Evolutionary conservation across 1,140 invertebrate genomes (phyloP).

Genomic region (Drosophila pseudoananassae): DNA sequence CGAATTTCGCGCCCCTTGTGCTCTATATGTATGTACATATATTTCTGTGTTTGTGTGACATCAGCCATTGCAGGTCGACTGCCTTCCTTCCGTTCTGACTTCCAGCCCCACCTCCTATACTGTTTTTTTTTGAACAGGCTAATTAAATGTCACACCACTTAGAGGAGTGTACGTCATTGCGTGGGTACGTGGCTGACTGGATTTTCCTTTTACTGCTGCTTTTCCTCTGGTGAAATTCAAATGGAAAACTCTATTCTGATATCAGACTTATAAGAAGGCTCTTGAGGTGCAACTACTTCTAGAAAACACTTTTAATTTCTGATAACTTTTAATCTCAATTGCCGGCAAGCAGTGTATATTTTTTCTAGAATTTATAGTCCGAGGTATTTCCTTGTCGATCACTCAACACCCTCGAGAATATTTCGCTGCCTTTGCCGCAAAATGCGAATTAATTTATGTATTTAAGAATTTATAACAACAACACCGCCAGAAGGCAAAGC

Average conservation of each 20-base stretch:
- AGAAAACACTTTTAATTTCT: not conserved
- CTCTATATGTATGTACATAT: slow-evolving; percentile 7
- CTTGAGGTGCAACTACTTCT: not conserved
- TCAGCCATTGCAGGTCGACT: slow-evolving; percentile 37
- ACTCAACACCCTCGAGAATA: slow-evolving; percentile 10
- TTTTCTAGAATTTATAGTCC: slow-evolving; percentile 4
- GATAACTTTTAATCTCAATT: slow-evolving; percentile 2
- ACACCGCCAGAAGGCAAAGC: slow-evolving; percentile 23
- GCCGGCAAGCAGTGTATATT: not conserved
- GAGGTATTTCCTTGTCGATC: slow-evolving; percentile 38
- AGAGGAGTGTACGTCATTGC: slow-evolving; percentile 48
- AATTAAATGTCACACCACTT: slow-evolving; percentile 67
- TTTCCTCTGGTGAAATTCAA: slow-evolving; percentile 14
- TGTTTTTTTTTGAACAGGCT: slow-evolving; percentile 27
- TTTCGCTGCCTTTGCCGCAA: slow-evolving; percentile 24
- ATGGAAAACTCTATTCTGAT: slow-evolving; percentile 37
- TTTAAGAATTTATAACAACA: slow-evolving; percentile 60
- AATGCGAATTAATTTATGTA: slow-evolving; percentile 74
- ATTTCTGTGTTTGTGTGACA: slow-evolving; percentile 44
- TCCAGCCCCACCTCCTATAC: not conserved
- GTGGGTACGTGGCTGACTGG: slow-evolving; percentile 26
- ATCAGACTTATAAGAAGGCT: slow-evolving; percentile 22
- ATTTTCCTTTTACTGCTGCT: slow-evolving; percentile 4
- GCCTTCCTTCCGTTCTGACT: slow-evolving; percentile 5
- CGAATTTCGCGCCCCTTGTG: slow-evolving; percentile 35